Base-by-base conservation (phyloP, 1,140 invertebrate genomes). In the Anadara kagoshimensis region DNA sequence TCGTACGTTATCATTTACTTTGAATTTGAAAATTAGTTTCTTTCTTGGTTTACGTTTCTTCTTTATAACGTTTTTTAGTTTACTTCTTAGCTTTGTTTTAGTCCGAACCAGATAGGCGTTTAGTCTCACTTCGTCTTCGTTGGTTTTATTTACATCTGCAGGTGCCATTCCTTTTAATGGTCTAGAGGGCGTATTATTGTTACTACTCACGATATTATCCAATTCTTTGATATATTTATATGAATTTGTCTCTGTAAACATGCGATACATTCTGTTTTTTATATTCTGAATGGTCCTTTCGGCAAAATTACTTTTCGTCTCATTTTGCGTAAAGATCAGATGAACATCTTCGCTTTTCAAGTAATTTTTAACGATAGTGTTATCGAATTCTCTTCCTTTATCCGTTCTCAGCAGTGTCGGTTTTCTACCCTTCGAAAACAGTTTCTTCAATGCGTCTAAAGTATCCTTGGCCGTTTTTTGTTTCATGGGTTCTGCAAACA, bases 241-340 rank as follows among this genome's bases (percentile, higher is more conserved):
- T 41, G 68, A 62, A 44, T 70, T 45, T 4, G 54, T 41, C 18
- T 63, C 24, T 20, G 22, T 70, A n/a, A 49, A 29, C 62, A 43
- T 53, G 8, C 56, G 56, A 45, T 45, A 59, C 8, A 70, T 51
- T 41, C 45, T 53, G 12, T 43, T 24, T 70, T 70, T 70, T 3
- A 70, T 45, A 49, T 20, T 70, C 11, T 59, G 44, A 44, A 70
- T 70, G 18, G 43, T 58, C 12, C 68, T 41, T 63, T 70, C 68
- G 11, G 58, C 26, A 44, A 41, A 62, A 43, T 61, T 62, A 29
- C 41, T 29, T 41, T 70, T 70, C 29, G 61, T 65, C 12, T 72
- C 69, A 54, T 72, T 72, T 36, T 47, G 54, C n/a, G 69, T 57
- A 20, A 53, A 47, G 44, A 72, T 57, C 7, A 63, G 47, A 14